Percentiles rank a stretch among this genome's conserved stretches.
Evolutionary conservation across 2,113 vertebrate genomes (phyloP).

Genomic region (Eira barbara): DNA sequence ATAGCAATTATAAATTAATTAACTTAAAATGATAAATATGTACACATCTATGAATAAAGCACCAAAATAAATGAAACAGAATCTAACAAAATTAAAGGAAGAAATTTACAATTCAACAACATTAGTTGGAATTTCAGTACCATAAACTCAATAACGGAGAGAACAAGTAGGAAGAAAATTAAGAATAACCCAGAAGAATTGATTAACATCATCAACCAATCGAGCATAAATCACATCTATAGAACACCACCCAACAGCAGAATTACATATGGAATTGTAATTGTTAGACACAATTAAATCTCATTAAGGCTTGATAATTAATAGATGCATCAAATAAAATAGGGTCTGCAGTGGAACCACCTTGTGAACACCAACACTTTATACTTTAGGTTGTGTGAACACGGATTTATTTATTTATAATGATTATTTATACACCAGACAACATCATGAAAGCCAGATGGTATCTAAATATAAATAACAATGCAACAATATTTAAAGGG

Average conservation of each 20-base stretch:
- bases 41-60: background rate
- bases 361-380: background rate
- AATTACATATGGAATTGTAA: background rate
- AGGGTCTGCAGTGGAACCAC: background rate
- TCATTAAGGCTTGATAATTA: background rate
- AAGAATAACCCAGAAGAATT: background rate
- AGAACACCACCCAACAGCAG: background rate
- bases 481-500: background rate
- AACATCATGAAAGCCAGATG: background rate
- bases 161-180: background rate
- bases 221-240: background rate
- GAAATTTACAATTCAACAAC: background rate
- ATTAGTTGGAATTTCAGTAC: background rate
- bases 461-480: background rate
- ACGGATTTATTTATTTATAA: background rate
- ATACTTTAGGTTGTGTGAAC: background rate
- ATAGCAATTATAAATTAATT: background rate
- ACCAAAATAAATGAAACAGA: background rate
- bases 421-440: background rate
- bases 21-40: background rate
- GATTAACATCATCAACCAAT: background rate
- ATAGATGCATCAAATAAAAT: background rate
- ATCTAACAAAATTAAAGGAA: background rate
- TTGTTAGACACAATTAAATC: background rate
- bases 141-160: background rate